phyloP scores from a whole-genome alignment of 2,797 vertebrate species.

The Smutsia temminckii region DNA sequence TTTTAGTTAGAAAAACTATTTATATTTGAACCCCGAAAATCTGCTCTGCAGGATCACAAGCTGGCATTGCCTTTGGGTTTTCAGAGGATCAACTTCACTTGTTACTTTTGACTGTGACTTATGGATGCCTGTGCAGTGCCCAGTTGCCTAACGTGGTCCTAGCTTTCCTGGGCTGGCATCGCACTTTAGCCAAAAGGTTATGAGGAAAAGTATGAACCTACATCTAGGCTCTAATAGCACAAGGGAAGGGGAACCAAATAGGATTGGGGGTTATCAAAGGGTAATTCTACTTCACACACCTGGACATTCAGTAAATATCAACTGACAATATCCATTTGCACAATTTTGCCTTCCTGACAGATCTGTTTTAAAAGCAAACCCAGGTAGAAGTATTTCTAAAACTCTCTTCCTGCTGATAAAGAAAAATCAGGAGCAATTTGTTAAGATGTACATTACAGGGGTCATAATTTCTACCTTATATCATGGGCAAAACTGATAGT shows the following conservation, averaged over 20 bases:
- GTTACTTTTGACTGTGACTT: neutral
- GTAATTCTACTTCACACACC: neutral
- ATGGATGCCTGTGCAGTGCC: neutral
- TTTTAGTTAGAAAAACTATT: conserved; percentile 53
- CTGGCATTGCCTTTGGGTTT: neutral
- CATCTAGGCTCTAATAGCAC: neutral
- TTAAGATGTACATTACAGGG: neutral
- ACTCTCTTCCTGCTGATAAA: neutral
- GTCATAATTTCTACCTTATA: neutral
- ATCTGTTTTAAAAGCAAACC: neutral
- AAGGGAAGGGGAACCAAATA: neutral
- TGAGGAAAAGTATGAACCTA: neutral
- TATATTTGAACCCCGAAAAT: neutral
- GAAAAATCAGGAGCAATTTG: neutral
- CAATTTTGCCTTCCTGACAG: neutral
- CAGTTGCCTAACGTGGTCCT: neutral
- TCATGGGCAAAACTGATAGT: neutral
- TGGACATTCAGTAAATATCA: neutral
- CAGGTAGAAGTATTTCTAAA: conserved; percentile 13
- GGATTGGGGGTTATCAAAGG: neutral
- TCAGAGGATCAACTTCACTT: neutral
- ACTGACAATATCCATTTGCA: neutral
- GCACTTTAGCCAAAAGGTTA: neutral
- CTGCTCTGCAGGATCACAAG: neutral
- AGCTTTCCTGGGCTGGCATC: neutral